A percentile compares a stretch with the other conserved stretches of the same genome.
Evolutionary conservation across 2,797 vertebrate species (phyloP).

Genomic region (Mionectes olivaceus): DNA sequence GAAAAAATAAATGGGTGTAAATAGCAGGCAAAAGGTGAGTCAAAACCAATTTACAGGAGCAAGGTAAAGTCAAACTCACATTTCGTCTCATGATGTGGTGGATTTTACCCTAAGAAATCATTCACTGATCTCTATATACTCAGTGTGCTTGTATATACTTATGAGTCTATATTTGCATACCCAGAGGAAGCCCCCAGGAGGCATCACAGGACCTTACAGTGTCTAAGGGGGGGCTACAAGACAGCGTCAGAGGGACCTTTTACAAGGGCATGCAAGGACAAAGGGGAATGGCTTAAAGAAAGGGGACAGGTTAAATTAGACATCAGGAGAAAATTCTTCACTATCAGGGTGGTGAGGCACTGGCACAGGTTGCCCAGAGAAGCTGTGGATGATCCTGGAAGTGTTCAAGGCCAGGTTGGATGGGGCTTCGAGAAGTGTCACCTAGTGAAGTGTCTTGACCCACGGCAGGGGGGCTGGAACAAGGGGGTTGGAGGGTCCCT

Average conservation of each 20-base stretch:
- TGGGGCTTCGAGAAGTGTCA: neutral
- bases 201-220: neutral
- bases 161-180: fast-evolving
- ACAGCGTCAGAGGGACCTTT: neutral
- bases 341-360: neutral
- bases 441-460: no score
- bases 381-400: neutral
- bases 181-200: neutral
- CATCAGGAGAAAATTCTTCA: neutral
- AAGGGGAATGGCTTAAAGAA: neutral
- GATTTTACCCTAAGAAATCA: neutral
- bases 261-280: neutral
- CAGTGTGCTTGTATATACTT: neutral
- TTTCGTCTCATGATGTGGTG: neutral
- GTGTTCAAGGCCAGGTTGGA: neutral
- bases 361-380: neutral
- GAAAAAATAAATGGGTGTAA: neutral
- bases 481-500: neutral
- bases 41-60: neutral
- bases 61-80: neutral
- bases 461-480: neutral
- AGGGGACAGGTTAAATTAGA: neutral
- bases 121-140: neutral
- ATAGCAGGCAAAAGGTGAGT: neutral
- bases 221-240: no score